Conservation (phyloP, 1,140 invertebrate species). For the Monomorium pharaonis region DNA sequence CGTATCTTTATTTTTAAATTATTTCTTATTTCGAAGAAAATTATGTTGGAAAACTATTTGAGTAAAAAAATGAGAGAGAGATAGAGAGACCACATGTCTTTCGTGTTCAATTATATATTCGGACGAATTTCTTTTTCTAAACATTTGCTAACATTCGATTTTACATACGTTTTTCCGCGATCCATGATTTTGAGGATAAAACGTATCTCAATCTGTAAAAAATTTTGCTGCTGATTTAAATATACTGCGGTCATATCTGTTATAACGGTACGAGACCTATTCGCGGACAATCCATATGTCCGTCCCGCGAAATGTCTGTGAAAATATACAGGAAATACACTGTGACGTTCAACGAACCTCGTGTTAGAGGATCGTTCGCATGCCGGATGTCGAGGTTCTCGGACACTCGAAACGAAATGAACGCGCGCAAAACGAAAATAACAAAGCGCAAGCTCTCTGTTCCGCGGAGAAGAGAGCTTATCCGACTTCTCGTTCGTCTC, state of each 20-base stretch:
- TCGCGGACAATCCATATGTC: not conserved
- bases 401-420: conserved; percentile 79
- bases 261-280: conserved; percentile 14
- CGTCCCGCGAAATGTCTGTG: conserved; percentile 14
- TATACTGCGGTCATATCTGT: conserved; percentile 19
- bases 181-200: not conserved
- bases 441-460: conserved; percentile 74
- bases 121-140: not conserved
- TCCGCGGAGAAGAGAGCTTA: conserved; percentile 75
- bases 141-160: not conserved
- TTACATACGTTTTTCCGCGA: not conserved
- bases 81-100: too few relatives aligned
- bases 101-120: not conserved
- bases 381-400: conserved; percentile 62
- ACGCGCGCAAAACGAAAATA: conserved; percentile 79
- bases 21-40: not conserved
- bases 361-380: conserved; percentile 38
- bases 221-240: conserved; percentile 13
- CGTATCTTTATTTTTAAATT: not conserved
- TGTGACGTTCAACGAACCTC: conserved; percentile 79
- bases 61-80: too few relatives aligned
- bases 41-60: not conserved
- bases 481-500: conserved; percentile 60
- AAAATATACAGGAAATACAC: conserved; percentile 57
- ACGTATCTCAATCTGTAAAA: not conserved